Evolutionary conservation across 2,888 invertebrate genomes (phyloP).

Genomic region (Ornithoptera alexandrae): DNA sequence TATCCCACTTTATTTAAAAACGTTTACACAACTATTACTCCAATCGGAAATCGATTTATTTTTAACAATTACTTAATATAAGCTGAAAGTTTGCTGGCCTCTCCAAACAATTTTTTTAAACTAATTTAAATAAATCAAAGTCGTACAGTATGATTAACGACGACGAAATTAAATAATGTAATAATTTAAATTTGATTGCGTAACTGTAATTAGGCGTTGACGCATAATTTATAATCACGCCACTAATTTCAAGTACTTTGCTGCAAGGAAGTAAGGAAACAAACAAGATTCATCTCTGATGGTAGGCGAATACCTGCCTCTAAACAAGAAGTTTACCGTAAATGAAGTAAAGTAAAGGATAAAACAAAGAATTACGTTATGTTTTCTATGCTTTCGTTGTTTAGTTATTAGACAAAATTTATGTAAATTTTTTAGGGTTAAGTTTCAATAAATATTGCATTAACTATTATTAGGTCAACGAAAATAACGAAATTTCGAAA

Average conservation of each 20-base stretch:
- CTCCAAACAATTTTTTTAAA: background rate
- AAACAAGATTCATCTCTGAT: no score
- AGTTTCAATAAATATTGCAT: background rate
- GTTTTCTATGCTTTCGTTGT: background rate
- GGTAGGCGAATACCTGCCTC: no score
- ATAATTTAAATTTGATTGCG: background rate
- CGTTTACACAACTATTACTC: background rate
- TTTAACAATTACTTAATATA: background rate
- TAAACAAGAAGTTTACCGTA: no score
- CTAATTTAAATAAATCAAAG: background rate
- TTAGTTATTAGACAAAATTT: background rate
- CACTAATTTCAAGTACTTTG: no score
- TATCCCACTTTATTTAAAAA: conserved; percentile 2
- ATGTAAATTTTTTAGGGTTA: background rate
- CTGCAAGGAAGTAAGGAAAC: no score
- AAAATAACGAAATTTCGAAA: no score
- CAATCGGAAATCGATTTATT: background rate
- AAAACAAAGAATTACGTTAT: background rate
- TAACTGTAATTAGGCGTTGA: background rate
- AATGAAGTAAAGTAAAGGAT: no score
- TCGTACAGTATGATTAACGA: background rate
- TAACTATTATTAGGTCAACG: no score
- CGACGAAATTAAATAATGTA: background rate
- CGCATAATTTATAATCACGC: no score
- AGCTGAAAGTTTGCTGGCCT: background rate